Conservation (phyloP, 1,140 invertebrate species). For the Cydia strobilella region DNA sequence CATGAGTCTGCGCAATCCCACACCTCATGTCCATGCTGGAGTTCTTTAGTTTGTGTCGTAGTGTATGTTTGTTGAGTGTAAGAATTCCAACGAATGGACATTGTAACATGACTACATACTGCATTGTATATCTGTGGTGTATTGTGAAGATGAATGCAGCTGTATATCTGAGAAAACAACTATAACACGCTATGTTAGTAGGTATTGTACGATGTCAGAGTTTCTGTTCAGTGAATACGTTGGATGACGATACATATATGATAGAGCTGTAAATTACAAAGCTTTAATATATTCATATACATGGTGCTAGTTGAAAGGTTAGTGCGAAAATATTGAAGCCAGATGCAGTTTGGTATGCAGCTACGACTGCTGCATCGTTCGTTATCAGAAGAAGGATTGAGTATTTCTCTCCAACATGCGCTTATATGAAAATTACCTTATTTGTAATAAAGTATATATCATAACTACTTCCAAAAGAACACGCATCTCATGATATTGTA, state of each 20-base stretch:
- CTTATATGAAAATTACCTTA: slow-evolving; percentile 25
- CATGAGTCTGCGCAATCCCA: slow-evolving; percentile 76
- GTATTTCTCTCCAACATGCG: slow-evolving; percentile 58
- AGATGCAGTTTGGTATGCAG: slow-evolving; percentile 44
- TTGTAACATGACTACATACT: slow-evolving; percentile 36
- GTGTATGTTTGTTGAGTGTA: slow-evolving; percentile 54
- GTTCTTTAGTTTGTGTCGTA: slow-evolving; percentile 52
- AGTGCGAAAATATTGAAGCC: slow-evolving; percentile 58
- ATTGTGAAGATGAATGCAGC: slow-evolving; percentile 59
- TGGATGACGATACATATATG: slow-evolving; percentile 34
- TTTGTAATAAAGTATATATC: not conserved
- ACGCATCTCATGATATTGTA: not conserved
- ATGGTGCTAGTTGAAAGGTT: slow-evolving; percentile 50
- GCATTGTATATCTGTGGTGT: slow-evolving; percentile 42
- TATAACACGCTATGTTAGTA: slow-evolving; percentile 41
- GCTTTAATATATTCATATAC: slow-evolving; percentile 43
- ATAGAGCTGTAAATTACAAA: slow-evolving; percentile 58
- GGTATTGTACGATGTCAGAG: slow-evolving; percentile 12
- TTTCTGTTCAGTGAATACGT: slow-evolving; percentile 35
- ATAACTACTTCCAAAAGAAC: not conserved
- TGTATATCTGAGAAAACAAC: slow-evolving; percentile 58
- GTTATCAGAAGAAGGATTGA: slow-evolving; percentile 12
- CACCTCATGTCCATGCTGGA: slow-evolving; percentile 74
- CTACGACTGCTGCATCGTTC: slow-evolving; percentile 22
- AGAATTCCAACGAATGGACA: slow-evolving; percentile 58